Base-by-base conservation (phyloP, 2,888 invertebrate species). In the Tethea ocularis region DNA sequence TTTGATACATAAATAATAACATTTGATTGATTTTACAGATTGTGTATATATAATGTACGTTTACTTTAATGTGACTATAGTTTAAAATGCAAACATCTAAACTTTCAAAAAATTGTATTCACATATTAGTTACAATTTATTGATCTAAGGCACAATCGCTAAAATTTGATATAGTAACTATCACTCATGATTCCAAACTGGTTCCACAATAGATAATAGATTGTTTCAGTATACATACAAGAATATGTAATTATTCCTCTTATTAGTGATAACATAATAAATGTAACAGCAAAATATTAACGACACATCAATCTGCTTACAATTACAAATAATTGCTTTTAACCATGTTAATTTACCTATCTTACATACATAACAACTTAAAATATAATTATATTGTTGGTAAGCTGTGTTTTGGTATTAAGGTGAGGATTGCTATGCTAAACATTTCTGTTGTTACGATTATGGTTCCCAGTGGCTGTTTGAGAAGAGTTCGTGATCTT, bases 341-440 rank as follows among this genome's bases (percentile, higher is more conserved):
- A 86, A 88, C 78, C 78, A 77, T 77, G 82, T 84, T 84, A 83
- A 82, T 87, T 86, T 83, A 78, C 79, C 86, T 91, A 91, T 79
- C 85, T 87, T 91, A 91, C 68, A 83, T 77, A 58, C 57, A 70
- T 78, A 82, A 82, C 91, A 91, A 93, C 90, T 91, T 91, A 93
- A 82, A 86, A 85, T 83, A 80, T 87, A 85, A 89, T 86, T 87
- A 89, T 86, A 89, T 87, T 87, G 91, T 89, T 93, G 93, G 93
- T 93, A 93, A 93, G 91, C 90, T 89, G 93, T 92, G 88, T 89
- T 93, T 93, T 93, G 93, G 93, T 93, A 92, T 93, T 87, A 86
- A 89, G 87, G 89, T 92, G 92, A 93, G 91, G 91, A 88, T 84
- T 80, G 87, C 90, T 91, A 91, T 75, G 72, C 89, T 90, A 91